Percentiles rank a stretch among this genome's conserved stretches.
These are phyloP conservation scores for Hirtodrosophila duncani DNA, from an alignment of 2,888 invertebrate genomes.

Conservation along the genomic window DNA sequence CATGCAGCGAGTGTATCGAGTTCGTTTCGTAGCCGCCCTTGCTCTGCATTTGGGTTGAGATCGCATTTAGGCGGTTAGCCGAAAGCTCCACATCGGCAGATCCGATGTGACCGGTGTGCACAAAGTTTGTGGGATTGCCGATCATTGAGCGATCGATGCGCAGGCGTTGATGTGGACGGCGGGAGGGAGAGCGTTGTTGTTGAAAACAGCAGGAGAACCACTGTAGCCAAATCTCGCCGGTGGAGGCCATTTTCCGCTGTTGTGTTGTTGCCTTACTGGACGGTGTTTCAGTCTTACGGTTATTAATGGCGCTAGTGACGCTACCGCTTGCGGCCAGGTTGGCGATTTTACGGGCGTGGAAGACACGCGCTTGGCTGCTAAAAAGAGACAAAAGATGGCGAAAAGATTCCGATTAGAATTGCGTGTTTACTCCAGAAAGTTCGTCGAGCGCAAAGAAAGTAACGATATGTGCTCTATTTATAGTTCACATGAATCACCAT, in stretches of 20 bases:
- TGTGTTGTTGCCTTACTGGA: constrained; percentile 37
- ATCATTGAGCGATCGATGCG: constrained; percentile 96
- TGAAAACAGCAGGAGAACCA: constrained; percentile 94
- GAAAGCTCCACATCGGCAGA: constrained; percentile 93
- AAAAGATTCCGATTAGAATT: constrained; percentile 5
- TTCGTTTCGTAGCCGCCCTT: constrained; percentile 94
- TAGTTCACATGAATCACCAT: too few species aligned
- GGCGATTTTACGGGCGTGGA: constrained; percentile 38
- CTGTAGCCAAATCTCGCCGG: constrained; percentile 92
- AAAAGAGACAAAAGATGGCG: not conserved
- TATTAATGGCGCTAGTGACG: constrained; percentile 18
- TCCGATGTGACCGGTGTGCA: constrained; percentile 93
- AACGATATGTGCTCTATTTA: too few species aligned
- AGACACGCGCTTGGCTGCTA: constrained; percentile 29
- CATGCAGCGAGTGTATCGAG: constrained; percentile 77
- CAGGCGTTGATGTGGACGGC: constrained; percentile 83
- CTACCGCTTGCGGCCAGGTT: constrained; percentile 50
- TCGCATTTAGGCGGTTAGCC: constrained; percentile 88
- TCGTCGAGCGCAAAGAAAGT: constrained; percentile 12
- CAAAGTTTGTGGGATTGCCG: constrained; percentile 95
- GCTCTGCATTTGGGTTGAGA: constrained; percentile 96
- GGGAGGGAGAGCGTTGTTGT: constrained; percentile 87
- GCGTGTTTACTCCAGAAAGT: constrained; percentile 7
- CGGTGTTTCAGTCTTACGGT: constrained; percentile 35
- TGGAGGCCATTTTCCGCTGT: constrained; percentile 84